Conservation (phyloP, 2,888 invertebrate genomes). For the Eupithecia subfuscata region DNA sequence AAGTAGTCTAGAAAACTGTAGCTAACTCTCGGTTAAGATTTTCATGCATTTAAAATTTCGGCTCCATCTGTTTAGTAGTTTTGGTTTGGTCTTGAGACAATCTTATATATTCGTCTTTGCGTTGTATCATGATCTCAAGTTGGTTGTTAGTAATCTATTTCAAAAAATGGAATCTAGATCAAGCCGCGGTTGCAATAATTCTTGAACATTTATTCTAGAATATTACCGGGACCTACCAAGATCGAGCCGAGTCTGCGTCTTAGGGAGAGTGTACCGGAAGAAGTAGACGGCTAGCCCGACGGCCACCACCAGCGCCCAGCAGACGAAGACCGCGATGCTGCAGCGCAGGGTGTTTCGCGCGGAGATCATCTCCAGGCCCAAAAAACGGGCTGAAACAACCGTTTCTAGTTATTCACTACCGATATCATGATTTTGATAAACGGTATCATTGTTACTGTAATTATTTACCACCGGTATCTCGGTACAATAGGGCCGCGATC, state of each 20-base stretch:
- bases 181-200: neutral
- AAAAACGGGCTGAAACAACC: conserved; percentile 72
- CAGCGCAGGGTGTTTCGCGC: conserved; percentile 63
- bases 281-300: conserved; percentile 65
- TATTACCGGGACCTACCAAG: conserved; percentile 60
- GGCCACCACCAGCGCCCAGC: conserved; percentile 72
- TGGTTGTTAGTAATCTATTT: neutral
- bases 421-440: neutral
- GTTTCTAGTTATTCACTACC: neutral
- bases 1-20: neutral
- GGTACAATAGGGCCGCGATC: neutral
- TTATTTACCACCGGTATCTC: neutral
- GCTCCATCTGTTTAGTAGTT: neutral
- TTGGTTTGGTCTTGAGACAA: neutral
- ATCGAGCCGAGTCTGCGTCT: conserved; percentile 58
- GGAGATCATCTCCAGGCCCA: conserved; percentile 74
- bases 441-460: neutral
- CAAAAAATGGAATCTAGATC: neutral
- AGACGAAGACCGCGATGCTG: conserved; percentile 76
- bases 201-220: neutral
- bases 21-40: neutral
- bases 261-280: conserved; percentile 56
- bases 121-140: neutral
- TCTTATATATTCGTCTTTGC: neutral
- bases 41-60: neutral